Evolutionary conservation across 2,888 invertebrate species (phyloP).

Genomic region (Melinaea marsaeus): DNA sequence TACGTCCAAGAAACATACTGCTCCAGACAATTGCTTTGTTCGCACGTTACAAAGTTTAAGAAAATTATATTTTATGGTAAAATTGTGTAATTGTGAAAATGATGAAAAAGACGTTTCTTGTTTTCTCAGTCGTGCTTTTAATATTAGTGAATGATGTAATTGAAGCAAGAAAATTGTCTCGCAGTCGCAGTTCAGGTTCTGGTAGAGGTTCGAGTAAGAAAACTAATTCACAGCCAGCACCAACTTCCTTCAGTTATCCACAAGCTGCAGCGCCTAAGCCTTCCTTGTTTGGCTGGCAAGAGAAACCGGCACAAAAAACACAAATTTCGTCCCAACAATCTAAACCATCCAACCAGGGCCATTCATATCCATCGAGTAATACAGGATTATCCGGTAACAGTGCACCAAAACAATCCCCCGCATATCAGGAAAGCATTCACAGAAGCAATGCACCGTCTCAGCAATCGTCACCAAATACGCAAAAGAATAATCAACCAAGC

Average conservation of each 20-base stretch:
- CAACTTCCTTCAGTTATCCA: conserved; percentile 63
- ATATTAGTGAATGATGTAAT: conserved; percentile 37
- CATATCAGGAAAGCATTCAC: conserved; percentile 59
- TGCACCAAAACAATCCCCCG: conserved; percentile 47
- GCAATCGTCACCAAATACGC: conserved; percentile 36
- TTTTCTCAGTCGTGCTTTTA: conserved; percentile 26
- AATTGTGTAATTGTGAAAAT: conserved; percentile 10
- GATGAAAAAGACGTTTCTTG: conserved; percentile 26
- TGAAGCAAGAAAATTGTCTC: conserved; percentile 56
- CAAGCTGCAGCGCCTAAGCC: conserved; percentile 52
- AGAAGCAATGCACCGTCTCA: conserved; percentile 50
- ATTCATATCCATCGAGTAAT: conserved; percentile 64
- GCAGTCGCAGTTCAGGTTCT: conserved; percentile 60
- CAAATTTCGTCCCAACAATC: conserved; percentile 51
- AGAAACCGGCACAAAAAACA: conserved; percentile 52
- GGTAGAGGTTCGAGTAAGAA: conserved; percentile 55
- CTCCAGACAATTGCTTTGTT: conserved; percentile 40
- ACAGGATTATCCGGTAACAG: conserved; percentile 59
- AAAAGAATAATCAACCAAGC: conserved; percentile 36
- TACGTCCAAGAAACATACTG: conserved; percentile 56
- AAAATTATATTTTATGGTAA: background rate
- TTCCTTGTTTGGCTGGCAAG: conserved; percentile 66
- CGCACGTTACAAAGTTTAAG: conserved; percentile 25
- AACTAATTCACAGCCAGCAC: conserved; percentile 59
- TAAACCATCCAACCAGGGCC: conserved; percentile 48